Percentiles rank a stretch among this genome's conserved stretches.
phyloP scores from a whole-genome alignment of 2,797 vertebrate species.

The Ibycter americanus region DNA sequence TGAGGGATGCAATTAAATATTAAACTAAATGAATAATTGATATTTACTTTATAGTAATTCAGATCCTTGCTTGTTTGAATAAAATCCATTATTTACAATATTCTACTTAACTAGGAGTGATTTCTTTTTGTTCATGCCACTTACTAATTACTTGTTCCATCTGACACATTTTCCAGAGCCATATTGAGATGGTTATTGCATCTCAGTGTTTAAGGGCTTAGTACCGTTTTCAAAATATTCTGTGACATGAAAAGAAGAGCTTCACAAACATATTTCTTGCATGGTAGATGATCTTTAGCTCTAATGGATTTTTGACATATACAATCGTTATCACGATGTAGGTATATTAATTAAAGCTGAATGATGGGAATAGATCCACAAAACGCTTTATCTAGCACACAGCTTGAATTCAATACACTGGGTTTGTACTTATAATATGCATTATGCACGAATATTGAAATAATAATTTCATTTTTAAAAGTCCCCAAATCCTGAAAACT shows the following conservation, averaged over 20 bases:
- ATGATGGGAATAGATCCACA: conserved; percentile 5
- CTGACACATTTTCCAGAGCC: conserved; percentile 68
- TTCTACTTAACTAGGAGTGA: conserved; percentile 75
- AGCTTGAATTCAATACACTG: background rate
- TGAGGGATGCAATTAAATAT: conserved; percentile 77
- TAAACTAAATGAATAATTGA: conserved; percentile 78
- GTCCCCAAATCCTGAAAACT: background rate
- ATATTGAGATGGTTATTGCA: conserved; percentile 59
- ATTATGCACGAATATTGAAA: background rate
- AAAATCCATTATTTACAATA: conserved; percentile 81
- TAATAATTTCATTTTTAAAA: background rate
- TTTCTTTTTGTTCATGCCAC: conserved; percentile 74
- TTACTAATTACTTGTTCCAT: conserved; percentile 75
- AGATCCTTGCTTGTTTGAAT: conserved; percentile 76
- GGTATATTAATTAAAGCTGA: conserved; percentile 45
- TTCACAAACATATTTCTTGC: conserved; percentile 44
- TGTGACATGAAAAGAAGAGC: conserved; percentile 2
- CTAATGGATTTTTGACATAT: conserved; percentile 28
- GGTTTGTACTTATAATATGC: background rate
- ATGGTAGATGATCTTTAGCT: conserved; percentile 35
- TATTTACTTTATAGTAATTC: conserved; percentile 78
- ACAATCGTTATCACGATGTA: conserved; percentile 2
- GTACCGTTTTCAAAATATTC: conserved; percentile 58
- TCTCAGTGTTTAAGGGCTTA: conserved; percentile 59
- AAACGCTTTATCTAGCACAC: background rate